These are phyloP conservation scores for Uloborus diversus DNA, from an alignment of 1,140 invertebrate species.

Conservation along the genomic window DNA sequence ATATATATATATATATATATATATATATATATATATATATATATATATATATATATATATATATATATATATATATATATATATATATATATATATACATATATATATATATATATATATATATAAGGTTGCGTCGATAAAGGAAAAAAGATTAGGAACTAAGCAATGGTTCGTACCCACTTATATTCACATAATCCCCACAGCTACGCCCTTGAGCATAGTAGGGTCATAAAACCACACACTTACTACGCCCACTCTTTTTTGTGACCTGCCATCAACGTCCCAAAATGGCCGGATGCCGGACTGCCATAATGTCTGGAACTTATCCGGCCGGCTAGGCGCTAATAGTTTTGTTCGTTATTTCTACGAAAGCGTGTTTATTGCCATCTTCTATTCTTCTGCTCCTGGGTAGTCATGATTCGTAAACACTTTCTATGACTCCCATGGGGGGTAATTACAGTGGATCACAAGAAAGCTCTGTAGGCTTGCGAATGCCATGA, in stretches of 20 bases:
- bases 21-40: no score
- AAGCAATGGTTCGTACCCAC: no score
- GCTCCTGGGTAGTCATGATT: background rate
- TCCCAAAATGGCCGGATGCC: constrained; percentile 5
- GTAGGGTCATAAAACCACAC: no score
- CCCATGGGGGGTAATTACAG: background rate
- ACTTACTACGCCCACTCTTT: background rate
- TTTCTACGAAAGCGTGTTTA: constrained; percentile 14
- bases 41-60: no score
- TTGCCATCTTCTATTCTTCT: background rate
- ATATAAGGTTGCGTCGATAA: no score
- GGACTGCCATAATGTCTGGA: background rate
- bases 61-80: no score
- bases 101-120: no score
- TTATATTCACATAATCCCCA: no score
- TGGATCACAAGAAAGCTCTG: background rate
- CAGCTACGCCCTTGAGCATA: no score
- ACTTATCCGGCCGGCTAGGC: background rate
- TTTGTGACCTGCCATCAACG: background rate
- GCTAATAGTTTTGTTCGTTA: background rate
- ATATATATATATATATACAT: no score
- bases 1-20: no score
- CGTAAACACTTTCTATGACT: background rate
- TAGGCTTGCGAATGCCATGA: background rate
- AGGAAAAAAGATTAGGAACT: no score